phyloP scores from a whole-genome alignment of 2,797 vertebrate species.

The Lagodon rhomboides region DNA sequence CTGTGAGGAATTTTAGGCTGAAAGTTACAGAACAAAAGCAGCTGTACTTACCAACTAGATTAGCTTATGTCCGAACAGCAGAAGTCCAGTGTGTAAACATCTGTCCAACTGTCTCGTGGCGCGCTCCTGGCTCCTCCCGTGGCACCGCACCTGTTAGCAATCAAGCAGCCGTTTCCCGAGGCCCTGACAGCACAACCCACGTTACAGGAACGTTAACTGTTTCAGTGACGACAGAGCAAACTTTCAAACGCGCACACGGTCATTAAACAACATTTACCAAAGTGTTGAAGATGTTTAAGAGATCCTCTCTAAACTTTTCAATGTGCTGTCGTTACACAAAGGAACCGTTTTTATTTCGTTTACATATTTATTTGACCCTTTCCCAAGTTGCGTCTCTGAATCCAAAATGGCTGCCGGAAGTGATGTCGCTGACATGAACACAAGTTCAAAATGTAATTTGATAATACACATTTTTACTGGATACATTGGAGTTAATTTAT shows the following conservation, averaged over 20 bases:
- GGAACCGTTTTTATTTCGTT: too few species aligned
- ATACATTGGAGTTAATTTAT: too few species aligned
- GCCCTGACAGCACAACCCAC: neutral
- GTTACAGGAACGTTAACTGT: neutral
- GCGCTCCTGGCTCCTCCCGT: neutral
- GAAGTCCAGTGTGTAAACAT: neutral
- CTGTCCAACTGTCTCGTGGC: neutral
- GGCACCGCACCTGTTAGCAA: neutral
- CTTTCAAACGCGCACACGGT: neutral
- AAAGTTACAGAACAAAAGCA: neutral
- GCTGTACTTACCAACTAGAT: neutral
- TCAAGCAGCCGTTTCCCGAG: neutral
- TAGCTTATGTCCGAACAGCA: neutral
- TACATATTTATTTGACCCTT: neutral
- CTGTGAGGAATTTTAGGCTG: neutral
- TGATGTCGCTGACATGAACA: neutral
- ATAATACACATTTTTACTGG: too few species aligned
- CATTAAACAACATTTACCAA: neutral
- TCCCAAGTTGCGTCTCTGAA: fast-evolving
- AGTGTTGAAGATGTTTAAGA: neutral
- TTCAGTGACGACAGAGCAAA: neutral
- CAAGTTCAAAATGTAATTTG: too few species aligned
- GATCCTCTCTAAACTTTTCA: neutral
- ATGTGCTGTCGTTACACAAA: neutral
- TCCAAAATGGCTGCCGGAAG: conserved; percentile 30